Base-by-base conservation (phyloP, 2,888 invertebrate genomes). In the Luffia ferchaultella region DNA sequence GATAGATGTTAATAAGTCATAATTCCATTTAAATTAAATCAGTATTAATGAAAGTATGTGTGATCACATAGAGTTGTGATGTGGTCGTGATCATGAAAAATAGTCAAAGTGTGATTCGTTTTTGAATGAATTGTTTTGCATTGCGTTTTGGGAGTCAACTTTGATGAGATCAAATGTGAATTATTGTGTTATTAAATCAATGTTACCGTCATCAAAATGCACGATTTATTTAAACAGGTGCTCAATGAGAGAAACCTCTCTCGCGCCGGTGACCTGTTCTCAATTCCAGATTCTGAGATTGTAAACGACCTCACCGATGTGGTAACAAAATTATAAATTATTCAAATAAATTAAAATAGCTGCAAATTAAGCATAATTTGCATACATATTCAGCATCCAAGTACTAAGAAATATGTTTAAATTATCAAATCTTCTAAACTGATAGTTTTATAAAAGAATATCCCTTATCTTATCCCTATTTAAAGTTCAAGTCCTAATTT, bases 141-240 rank as follows among this genome's bases (percentile, higher is more conserved):
- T 30, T 30, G 5, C 3, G 3, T 30, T 30, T 12, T 30, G 3
- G 12, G 12, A 30, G 12, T 30, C 30, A 30, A 30, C 12, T 7
- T 30, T 3, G 5, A 30, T 30, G 3, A 7, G 30, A 30, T 30
- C 30, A 30, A 30, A 30, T 30, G 30, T 30, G 30, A 30, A 12
- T 30, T 7, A 12, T 30, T 3, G 12, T 7, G 30, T n/a, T n/a
- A 30, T 12, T 12, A 3, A 30, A 12, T 30, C 5, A 30, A 30
- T 30, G 5, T 7, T 3, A 45, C 18, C 18, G 45, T n/a, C 16
- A 44, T 50, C 66, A 90, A 80, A 69, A 96, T 96, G 95, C 95
- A 96, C 82, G 94, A 94, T 76, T 86, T 97, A 67, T 92, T 97
- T 70, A 92, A 92, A 67, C 93, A 94, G 85, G 95, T 97, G 58